Evolutionary conservation across 2,888 invertebrate species (phyloP).

Genomic region (Crossocerus cetratus): DNA sequence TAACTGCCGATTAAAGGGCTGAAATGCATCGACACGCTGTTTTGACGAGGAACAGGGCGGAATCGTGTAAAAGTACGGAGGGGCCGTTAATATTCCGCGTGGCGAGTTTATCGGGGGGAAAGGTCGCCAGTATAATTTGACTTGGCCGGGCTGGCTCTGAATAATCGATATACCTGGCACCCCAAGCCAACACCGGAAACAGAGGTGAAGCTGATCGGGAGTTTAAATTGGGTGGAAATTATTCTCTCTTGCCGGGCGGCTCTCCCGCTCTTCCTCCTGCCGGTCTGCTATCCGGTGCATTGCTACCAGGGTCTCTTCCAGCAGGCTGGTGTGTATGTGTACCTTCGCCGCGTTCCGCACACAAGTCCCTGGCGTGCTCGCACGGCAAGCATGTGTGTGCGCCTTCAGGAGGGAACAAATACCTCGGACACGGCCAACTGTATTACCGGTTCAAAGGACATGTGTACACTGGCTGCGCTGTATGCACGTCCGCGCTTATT

Average conservation of each 20-base stretch:
- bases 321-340: not conserved
- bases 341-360: constrained; percentile 4
- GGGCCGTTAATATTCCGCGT: constrained; percentile 54
- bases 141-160: constrained; percentile 62
- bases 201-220: constrained; percentile 67
- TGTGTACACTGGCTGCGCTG: constrained; percentile 12
- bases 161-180: constrained; percentile 67
- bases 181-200: constrained; percentile 63
- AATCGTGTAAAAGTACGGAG: not conserved
- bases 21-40: not conserved
- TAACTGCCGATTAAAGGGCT: constrained; percentile 1
- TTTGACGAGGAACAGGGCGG: not conserved
- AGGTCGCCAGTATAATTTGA: constrained; percentile 66
- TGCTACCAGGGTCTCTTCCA: not conserved
- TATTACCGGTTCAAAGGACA: constrained; percentile 39
- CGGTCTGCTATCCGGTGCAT: not conserved
- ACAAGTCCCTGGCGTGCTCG: constrained; percentile 20
- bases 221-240: constrained; percentile 73
- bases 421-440: constrained; percentile 20
- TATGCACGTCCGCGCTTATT: constrained; percentile 17
- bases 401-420: constrained; percentile 48
- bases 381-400: constrained; percentile 32
- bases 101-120: constrained; percentile 60
- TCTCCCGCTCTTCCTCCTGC: not conserved
- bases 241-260: constrained; percentile 53